Conservation (phyloP, 64 coral and sea anemone species). For the Acropora tenuis region DNA sequence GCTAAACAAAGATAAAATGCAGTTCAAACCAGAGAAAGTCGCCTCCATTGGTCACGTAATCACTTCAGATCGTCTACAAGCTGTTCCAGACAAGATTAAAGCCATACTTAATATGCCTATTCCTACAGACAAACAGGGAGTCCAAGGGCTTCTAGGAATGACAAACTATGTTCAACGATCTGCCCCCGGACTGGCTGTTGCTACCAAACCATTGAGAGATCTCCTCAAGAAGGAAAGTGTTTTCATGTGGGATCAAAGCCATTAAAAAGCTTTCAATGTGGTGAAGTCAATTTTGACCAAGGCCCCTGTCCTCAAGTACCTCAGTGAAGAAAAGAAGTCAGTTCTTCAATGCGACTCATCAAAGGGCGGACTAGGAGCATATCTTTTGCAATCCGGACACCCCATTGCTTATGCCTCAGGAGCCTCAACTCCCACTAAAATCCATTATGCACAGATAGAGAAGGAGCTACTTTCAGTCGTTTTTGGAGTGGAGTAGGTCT, state of each 20-base stretch:
- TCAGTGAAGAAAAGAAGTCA: neutral
- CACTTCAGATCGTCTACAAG: no score
- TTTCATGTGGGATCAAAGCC: constrained; percentile 51
- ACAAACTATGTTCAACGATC: no score
- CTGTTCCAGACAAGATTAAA: constrained; percentile 30
- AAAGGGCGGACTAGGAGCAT: constrained; percentile 13
- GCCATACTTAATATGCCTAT: constrained; percentile 45
- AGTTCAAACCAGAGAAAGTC: no score
- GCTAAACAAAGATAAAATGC: no score
- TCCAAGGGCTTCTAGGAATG: no score
- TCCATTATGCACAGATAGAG: constrained; percentile 45
- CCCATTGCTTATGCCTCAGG: constrained; percentile 33
- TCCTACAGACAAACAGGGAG: no score
- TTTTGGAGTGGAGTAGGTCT: constrained; percentile 45
- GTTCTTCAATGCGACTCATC: constrained; percentile 48
- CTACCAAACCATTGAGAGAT: constrained; percentile 10
- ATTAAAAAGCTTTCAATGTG: neutral
- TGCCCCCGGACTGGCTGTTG: constrained; percentile 28
- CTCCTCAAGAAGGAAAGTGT: constrained; percentile 44
- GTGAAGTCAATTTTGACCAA: neutral
- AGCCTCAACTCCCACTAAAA: neutral
- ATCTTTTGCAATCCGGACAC: neutral
- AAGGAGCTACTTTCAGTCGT: constrained; percentile 37
- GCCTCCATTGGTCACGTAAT: no score
- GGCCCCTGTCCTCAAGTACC: neutral